phyloP scores from a whole-genome alignment of 2,888 invertebrate genomes.

The Notodonta dromedarius region DNA sequence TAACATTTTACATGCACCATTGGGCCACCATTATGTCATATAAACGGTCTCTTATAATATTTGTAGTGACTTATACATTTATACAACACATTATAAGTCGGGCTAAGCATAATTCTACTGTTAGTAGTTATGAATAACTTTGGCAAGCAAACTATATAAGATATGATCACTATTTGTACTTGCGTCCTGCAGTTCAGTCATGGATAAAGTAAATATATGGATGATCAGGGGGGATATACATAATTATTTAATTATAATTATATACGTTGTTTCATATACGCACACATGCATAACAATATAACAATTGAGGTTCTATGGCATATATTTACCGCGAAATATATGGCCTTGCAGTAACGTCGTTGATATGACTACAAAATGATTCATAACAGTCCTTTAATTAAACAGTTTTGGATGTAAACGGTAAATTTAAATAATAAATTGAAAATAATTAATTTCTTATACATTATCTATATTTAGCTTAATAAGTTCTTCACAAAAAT shows the following conservation, averaged over 20 bases:
- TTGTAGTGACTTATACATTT: not conserved
- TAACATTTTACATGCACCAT: too few relatives aligned
- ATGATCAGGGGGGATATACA: slow-evolving; percentile 14
- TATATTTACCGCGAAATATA: slow-evolving; percentile 16
- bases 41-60: not conserved
- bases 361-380: slow-evolving; percentile 8
- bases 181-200: slow-evolving; percentile 54
- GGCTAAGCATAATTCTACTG: slow-evolving; percentile 34
- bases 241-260: slow-evolving; percentile 5
- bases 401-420: too few relatives aligned
- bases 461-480: too few relatives aligned
- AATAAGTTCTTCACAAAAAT: too few relatives aligned
- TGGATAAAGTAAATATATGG: slow-evolving; percentile 38
- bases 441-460: too few relatives aligned
- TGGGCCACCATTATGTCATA: too few relatives aligned
- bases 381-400: too few relatives aligned
- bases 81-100: slow-evolving; percentile 15
- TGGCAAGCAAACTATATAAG: slow-evolving; percentile 63
- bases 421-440: too few relatives aligned
- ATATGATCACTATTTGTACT: slow-evolving; percentile 57
- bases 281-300: slow-evolving; percentile 14
- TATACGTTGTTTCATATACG: slow-evolving; percentile 4
- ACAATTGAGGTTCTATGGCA: slow-evolving; percentile 14
- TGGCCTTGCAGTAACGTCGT: not conserved
- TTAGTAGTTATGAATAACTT: slow-evolving; percentile 59